Percentiles rank a stretch among this genome's conserved stretches.
These are phyloP conservation scores for Erithacus rubecula DNA, from an alignment of 2,797 vertebrate species.

Conservation along the genomic window DNA sequence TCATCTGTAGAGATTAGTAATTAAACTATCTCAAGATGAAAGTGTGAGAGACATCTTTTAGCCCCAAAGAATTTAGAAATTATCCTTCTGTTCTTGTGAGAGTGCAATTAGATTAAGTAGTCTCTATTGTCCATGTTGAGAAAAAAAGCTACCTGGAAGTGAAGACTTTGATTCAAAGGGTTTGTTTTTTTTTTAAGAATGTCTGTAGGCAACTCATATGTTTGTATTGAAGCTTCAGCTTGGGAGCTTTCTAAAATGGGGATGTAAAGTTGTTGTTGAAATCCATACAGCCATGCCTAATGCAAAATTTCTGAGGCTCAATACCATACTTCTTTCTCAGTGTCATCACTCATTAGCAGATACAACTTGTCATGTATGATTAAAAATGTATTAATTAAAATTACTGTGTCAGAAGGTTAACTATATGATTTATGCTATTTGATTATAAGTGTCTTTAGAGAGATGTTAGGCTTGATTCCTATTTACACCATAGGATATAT, in stretches of 20 bases:
- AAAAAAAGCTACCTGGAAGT: neutral
- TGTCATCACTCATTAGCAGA: constrained; percentile 5
- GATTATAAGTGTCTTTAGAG: constrained; percentile 37
- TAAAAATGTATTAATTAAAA: constrained; percentile 70
- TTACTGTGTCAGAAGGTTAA: constrained; percentile 50
- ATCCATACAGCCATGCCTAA: neutral
- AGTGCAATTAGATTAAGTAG: neutral
- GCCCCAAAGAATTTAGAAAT: neutral
- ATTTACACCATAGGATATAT: constrained; percentile 18
- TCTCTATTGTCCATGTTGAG: neutral
- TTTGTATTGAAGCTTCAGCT: neutral
- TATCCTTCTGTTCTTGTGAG: neutral
- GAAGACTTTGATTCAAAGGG: neutral
- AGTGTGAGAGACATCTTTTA: neutral
- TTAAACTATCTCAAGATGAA: neutral
- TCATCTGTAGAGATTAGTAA: neutral
- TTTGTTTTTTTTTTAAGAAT: neutral
- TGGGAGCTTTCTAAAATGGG: neutral
- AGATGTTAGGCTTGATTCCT: constrained; percentile 13
- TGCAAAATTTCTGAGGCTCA: neutral
- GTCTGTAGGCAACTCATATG: neutral
- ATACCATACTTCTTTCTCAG: neutral
- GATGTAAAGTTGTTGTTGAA: neutral
- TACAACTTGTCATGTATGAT: constrained; percentile 34
- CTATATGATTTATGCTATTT: constrained; percentile 53